Conservation (phyloP, 2,797 vertebrate genomes). For the Cephalopachus bancanus region DNA sequence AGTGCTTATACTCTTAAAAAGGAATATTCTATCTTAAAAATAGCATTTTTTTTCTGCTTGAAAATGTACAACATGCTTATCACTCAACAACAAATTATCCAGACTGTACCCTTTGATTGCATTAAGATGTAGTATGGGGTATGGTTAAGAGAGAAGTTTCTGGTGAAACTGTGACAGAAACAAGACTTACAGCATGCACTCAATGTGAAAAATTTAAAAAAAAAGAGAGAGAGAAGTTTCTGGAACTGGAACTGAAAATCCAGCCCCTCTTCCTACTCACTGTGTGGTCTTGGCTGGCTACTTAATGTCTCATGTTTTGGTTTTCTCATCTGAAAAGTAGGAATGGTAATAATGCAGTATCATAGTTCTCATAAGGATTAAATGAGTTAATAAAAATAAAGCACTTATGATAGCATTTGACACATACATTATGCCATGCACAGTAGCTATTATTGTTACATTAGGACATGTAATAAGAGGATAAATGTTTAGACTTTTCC, state of each 20-base stretch:
- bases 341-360: not conserved
- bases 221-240: too few relatives aligned
- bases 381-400: not conserved
- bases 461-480: not conserved
- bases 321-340: not conserved
- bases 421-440: fast-evolving
- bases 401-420: not conserved
- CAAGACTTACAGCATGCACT: too few relatives aligned
- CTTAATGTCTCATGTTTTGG: not conserved
- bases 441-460: not conserved
- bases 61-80: not conserved
- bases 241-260: not conserved
- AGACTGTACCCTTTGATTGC: not conserved
- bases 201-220: too few relatives aligned
- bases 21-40: not conserved
- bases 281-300: not conserved
- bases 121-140: too few relatives aligned
- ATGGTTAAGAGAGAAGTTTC: not conserved
- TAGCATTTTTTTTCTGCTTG: not conserved
- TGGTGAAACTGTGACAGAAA: not conserved
- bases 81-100: not conserved
- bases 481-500: too few relatives aligned
- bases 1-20: not conserved
- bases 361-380: not conserved
- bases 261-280: not conserved